phyloP scores from a whole-genome alignment of 1,140 invertebrate species.

The Drosophila guanche region DNA sequence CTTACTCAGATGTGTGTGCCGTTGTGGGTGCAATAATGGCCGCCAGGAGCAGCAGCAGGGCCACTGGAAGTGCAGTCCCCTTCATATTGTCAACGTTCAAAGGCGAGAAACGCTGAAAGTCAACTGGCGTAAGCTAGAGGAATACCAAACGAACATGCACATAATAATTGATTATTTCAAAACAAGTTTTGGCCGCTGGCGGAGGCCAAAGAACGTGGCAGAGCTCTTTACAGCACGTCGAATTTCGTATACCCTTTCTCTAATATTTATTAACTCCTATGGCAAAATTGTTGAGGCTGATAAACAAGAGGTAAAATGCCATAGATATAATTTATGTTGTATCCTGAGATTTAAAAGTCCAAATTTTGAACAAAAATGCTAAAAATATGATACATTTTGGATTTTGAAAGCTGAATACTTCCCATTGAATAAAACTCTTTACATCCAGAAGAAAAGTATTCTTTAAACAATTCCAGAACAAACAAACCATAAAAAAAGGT shows the following conservation, averaged over 20 bases:
- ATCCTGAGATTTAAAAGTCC: no score
- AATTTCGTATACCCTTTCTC: conserved; percentile 14
- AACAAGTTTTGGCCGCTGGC: conserved; percentile 42
- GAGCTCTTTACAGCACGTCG: neutral
- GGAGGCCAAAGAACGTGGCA: conserved; percentile 17
- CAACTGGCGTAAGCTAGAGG: conserved; percentile 29
- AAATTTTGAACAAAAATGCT: no score
- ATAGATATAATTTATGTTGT: no score
- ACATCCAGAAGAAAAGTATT: no score
- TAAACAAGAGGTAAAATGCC: no score
- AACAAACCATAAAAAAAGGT: neutral
- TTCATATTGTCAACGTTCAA: conserved; percentile 49
- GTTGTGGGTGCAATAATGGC: conserved; percentile 8
- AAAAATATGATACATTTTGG: no score
- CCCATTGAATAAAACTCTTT: no score
- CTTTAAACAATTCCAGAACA: neutral
- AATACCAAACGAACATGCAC: conserved; percentile 35
- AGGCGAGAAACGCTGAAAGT: conserved; percentile 24
- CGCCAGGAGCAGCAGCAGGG: conserved; percentile 40
- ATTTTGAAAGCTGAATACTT: no score
- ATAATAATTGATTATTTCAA: conserved; percentile 37
- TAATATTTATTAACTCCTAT: no score
- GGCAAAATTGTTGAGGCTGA: no score
- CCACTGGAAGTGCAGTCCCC: conserved; percentile 26
- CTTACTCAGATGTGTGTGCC: conserved; percentile 53